Base-by-base conservation (phyloP, 2,888 invertebrate genomes). In the Meiosimyza decipiens region DNA sequence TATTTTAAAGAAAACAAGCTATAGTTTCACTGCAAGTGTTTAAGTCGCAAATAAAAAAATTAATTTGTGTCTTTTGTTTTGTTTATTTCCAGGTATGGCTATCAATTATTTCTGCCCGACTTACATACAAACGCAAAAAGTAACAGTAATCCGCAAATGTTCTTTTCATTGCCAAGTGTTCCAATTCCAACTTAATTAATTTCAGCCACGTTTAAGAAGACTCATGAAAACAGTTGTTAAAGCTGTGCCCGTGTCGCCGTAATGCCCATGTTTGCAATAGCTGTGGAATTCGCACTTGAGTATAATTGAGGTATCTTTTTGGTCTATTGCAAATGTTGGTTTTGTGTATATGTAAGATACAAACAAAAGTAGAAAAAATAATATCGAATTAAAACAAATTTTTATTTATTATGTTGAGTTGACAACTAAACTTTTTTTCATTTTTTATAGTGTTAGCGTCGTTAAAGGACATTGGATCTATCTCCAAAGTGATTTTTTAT, bases 211-310 rank as follows among this genome's bases (percentile, higher is more conserved):
- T 62, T 62, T 16, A 4, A 40, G 40, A 40, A 33, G 16, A n/a
- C 60, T 16, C n/a, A 33, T 62, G 16, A 62, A 47, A 62, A 62
- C 60, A 62, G 60, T 62, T 62, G 60, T 62, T 40, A 47, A 33
- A 62, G 60, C 60, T 62, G 60, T 40, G 40, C 28, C 28, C 28
- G 6, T 33, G 16, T n/a, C n/a, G 6, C 22, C 18, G 40, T 40
- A 40, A 9, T 40, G 9, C 40, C 9, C 40, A 9, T 40, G 40
- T 40, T 40, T 40, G 40, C 40, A 6, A 40, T 6, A 40, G 40
- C 40, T 40, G 6, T 40, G 40, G 40, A 40, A 40, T 40, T 40
- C 9, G 40, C 40, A 40, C 40, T 9, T 40, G 40, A 40, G 40
- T 9, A 57, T 57, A 57, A 28, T 57, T 57, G 22, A 57, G 57